These are phyloP conservation scores for Xiphorhynchus erythropygius DNA, from an alignment of 2,797 vertebrate species.

Conservation along the genomic window DNA sequence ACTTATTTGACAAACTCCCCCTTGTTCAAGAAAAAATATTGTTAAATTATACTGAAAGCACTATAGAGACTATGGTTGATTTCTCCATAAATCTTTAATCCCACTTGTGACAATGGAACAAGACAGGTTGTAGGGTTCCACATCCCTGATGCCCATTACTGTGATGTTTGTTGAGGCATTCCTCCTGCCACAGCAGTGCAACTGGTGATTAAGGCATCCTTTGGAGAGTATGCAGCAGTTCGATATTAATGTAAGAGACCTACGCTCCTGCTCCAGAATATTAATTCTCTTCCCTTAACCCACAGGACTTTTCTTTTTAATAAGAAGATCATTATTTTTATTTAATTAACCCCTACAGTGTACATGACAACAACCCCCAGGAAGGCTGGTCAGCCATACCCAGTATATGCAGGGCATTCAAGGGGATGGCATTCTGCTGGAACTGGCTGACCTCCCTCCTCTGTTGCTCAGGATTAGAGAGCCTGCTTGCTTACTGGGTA, in stretches of 20 bases:
- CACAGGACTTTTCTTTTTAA: not conserved
- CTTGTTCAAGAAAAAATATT: not conserved
- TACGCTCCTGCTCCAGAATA: not conserved
- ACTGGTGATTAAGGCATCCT: not conserved
- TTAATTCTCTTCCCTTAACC: not conserved
- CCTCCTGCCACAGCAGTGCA: not conserved
- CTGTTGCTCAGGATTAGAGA: constrained; percentile 17
- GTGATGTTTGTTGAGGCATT: not conserved
- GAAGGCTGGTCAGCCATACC: not conserved
- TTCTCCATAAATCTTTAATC: not conserved
- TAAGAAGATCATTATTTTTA: not conserved
- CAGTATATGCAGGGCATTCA: not conserved
- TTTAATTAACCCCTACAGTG: not conserved
- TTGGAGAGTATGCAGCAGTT: not conserved
- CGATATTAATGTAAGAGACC: not conserved
- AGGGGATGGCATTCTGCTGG: not conserved
- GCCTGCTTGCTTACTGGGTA: not conserved
- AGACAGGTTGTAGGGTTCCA: not conserved
- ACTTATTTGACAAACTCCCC: not conserved
- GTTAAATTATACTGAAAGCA: not conserved
- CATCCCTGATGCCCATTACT: not conserved
- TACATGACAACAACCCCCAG: not conserved
- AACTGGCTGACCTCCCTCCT: constrained; percentile 14
- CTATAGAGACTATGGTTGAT: not conserved
- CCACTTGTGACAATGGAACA: not conserved